These are phyloP conservation scores for Drosophila mayaguana DNA, from an alignment of 2,888 invertebrate species.

Conservation along the genomic window DNA sequence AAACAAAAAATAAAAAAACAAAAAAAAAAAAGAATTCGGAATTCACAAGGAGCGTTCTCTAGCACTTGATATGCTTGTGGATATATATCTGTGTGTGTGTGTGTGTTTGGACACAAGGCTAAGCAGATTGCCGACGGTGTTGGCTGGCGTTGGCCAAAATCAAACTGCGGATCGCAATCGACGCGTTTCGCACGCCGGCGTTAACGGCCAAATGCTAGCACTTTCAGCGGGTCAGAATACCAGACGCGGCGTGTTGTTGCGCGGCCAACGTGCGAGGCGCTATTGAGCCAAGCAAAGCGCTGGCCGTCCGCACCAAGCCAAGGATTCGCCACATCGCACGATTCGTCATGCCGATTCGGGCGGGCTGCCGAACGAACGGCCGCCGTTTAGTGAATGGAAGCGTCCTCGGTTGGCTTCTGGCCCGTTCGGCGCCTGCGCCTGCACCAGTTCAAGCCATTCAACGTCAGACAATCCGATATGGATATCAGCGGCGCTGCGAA, in stretches of 20 bases:
- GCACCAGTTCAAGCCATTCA: conserved; percentile 28
- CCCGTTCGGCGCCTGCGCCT: conserved; percentile 57
- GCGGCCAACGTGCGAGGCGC: conserved; percentile 66
- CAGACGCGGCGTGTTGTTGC: conserved; percentile 60
- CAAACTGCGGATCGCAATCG: conserved; percentile 41
- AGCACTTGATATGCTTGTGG: conserved; percentile 1
- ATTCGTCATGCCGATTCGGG: background rate
- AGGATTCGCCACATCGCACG: conserved; percentile 16
- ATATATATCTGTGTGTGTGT: conserved; percentile 6
- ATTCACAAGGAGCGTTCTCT: conserved; percentile 11
- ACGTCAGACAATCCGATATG: conserved; percentile 25
- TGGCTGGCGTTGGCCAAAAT: conserved; percentile 4
- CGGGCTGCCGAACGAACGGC: conserved; percentile 13
- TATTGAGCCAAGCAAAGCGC: conserved; percentile 52
- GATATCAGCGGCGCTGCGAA: conserved; percentile 28
- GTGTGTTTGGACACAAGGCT: background rate
- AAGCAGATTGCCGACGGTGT: conserved; percentile 26
- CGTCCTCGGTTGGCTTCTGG: conserved; percentile 8
- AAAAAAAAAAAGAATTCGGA: background rate
- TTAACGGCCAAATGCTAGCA: conserved; percentile 9
- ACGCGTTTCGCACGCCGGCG: conserved; percentile 44
- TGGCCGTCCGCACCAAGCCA: conserved; percentile 49
- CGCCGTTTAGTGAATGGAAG: conserved; percentile 64
- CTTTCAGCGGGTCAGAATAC: background rate
- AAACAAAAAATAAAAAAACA: conserved; percentile 32